Percentiles rank a stretch among this genome's conserved stretches.
Conservation (phyloP, 2,113 vertebrate genomes). For the Perca flavescens region DNA sequence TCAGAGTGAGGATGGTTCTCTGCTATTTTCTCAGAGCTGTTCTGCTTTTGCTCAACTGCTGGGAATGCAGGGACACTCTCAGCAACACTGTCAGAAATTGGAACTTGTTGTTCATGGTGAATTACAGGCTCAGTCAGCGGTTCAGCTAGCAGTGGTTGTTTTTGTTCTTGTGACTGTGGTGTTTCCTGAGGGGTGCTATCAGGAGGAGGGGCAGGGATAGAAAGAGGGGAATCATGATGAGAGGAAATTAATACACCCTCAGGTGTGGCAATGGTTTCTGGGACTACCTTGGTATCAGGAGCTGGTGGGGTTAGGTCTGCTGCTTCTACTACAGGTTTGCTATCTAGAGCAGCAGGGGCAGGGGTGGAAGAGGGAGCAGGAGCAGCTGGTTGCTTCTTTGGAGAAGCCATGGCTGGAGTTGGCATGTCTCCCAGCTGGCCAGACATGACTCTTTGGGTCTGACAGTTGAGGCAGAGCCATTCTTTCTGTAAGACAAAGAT, state of each 20-base stretch:
- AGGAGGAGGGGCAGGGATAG: constrained; percentile 56
- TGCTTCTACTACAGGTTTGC: constrained; percentile 78
- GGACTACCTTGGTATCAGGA: constrained; percentile 79
- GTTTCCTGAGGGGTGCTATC: constrained; percentile 75
- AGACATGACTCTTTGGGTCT: constrained; percentile 94
- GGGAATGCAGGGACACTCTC: constrained; percentile 24
- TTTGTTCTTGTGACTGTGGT: constrained; percentile 50
- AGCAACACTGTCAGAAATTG: constrained; percentile 49
- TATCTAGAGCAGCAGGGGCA: constrained; percentile 75
- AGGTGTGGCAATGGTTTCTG: constrained; percentile 45
- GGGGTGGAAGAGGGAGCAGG: constrained; percentile 59
- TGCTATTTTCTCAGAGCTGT: constrained; percentile 21
- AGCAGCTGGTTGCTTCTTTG: constrained; percentile 79
- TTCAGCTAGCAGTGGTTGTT: constrained; percentile 26
- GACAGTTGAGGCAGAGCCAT: constrained; percentile 98
- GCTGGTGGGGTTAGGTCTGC: constrained; percentile 62
- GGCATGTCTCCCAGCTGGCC: constrained; percentile 91
- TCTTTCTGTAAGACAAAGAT: constrained; percentile 88
- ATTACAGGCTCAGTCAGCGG: constrained; percentile 22
- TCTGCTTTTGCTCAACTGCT: constrained; percentile 34
- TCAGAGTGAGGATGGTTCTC: constrained; percentile 18
- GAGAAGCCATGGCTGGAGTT: constrained; percentile 76
- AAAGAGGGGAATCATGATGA: constrained; percentile 59
- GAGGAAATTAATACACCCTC: constrained; percentile 22
- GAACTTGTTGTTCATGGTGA: constrained; percentile 17